These are phyloP conservation scores for Bubo blakistoni DNA, from an alignment of 2,113 vertebrate species.

Conservation along the genomic window DNA sequence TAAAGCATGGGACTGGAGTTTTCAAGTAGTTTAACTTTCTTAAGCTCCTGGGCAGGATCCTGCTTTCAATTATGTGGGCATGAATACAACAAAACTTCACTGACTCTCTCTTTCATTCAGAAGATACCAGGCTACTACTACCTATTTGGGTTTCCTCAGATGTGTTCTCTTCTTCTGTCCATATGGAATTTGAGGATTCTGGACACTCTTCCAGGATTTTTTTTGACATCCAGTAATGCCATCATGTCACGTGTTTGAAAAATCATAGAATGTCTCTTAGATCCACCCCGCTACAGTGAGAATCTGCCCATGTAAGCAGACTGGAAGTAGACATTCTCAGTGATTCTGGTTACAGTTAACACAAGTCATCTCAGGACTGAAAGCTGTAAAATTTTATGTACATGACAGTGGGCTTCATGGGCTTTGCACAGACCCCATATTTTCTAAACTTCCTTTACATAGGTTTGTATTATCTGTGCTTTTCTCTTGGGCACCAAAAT, in stretches of 20 bases:
- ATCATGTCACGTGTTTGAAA: background rate
- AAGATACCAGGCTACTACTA: background rate
- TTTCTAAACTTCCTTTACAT: background rate
- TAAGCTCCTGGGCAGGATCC: background rate
- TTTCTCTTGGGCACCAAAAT: conserved; percentile 21
- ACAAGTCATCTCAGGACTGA: background rate
- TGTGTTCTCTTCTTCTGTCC: background rate
- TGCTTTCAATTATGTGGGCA: background rate
- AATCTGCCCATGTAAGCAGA: background rate
- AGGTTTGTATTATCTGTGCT: background rate
- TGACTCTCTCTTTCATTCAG: background rate
- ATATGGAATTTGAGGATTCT: background rate
- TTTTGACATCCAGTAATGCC: background rate
- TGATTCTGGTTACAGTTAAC: background rate
- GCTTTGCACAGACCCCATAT: background rate
- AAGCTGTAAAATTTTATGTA: background rate
- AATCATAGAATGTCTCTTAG: background rate
- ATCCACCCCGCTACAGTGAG: background rate
- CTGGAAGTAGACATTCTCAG: background rate
- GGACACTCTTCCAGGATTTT: background rate
- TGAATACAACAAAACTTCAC: background rate
- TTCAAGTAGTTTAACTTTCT: background rate
- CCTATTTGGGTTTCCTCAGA: background rate
- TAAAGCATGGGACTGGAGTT: background rate
- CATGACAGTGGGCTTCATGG: background rate